A percentile compares a stretch with the other conserved stretches of the same genome.
These are phyloP conservation scores for Cygnus buccinator DNA, from an alignment of 2,113 vertebrate species.

Conservation along the genomic window DNA sequence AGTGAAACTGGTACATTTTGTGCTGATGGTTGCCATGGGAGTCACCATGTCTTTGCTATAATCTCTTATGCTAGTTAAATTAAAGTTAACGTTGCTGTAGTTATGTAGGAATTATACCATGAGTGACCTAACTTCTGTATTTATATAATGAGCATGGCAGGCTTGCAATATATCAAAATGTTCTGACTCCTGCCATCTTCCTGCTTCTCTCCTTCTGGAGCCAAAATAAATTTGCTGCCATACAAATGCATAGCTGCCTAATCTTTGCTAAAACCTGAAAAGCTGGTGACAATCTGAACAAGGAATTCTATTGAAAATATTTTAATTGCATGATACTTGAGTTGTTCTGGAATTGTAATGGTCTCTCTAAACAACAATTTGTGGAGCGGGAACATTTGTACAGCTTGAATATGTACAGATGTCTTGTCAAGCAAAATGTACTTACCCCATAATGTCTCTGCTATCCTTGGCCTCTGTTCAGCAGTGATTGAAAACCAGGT, in stretches of 20 bases:
- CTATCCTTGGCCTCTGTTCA: neutral
- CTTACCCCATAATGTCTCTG: neutral
- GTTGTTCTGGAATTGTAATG: neutral
- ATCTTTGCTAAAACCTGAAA: neutral
- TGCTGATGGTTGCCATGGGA: conserved; percentile 6
- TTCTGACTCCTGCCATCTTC: neutral
- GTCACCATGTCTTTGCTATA: neutral
- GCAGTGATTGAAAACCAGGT: neutral
- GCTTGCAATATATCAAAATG: neutral
- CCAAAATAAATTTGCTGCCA: neutral
- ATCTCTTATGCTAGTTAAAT: neutral
- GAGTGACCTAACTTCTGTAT: rapidly evolving
- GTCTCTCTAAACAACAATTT: neutral
- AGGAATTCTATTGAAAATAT: neutral
- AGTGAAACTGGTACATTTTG: neutral
- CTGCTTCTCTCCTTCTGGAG: neutral
- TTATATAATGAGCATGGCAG: rapidly evolving
- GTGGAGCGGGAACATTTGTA: neutral
- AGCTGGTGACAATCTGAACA: neutral
- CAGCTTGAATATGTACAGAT: neutral
- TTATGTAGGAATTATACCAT: neutral
- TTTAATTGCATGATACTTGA: neutral
- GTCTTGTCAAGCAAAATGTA: no score
- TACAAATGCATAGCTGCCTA: rapidly evolving
- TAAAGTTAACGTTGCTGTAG: neutral